These are phyloP conservation scores for Ia io DNA, from an alignment of 2,113 vertebrate species.

Conservation along the genomic window DNA sequence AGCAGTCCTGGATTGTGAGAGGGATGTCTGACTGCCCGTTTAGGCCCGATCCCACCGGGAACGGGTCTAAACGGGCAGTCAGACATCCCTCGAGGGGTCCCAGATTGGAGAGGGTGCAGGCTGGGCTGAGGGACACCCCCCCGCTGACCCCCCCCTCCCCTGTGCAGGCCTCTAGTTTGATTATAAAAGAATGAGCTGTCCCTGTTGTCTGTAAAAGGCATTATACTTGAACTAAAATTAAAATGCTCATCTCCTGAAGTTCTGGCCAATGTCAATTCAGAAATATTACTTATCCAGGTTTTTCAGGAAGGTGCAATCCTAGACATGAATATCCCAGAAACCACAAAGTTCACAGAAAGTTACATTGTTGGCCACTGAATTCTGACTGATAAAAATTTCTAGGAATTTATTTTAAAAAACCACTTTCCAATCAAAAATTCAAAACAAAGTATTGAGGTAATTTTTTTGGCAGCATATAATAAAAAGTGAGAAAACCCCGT, in stretches of 20 bases:
- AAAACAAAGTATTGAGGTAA: constrained; percentile 39
- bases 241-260: constrained; percentile 28
- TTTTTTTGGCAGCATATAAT: constrained; percentile 40
- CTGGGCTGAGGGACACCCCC: no score
- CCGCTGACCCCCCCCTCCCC: no score
- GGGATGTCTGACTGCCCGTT: no score
- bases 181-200: neutral
- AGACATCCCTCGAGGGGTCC: no score
- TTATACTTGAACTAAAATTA: constrained; percentile 5
- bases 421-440: constrained; percentile 45
- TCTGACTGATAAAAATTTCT: neutral
- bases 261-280: neutral
- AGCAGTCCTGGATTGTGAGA: no score
- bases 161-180: neutral
- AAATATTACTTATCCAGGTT: constrained; percentile 38
- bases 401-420: constrained; percentile 56
- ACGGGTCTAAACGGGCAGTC: no score
- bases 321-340: constrained; percentile 3
- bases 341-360: constrained; percentile 2
- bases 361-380: neutral
- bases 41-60: no score
- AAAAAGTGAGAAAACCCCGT: constrained; percentile 45
- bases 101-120: no score
- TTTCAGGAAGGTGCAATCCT: neutral
- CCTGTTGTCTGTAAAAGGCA: constrained; percentile 2